Percentiles rank a stretch among this genome's conserved stretches.
phyloP scores from a whole-genome alignment of 2,888 invertebrate species.

The Eupithecia pulchellata region DNA sequence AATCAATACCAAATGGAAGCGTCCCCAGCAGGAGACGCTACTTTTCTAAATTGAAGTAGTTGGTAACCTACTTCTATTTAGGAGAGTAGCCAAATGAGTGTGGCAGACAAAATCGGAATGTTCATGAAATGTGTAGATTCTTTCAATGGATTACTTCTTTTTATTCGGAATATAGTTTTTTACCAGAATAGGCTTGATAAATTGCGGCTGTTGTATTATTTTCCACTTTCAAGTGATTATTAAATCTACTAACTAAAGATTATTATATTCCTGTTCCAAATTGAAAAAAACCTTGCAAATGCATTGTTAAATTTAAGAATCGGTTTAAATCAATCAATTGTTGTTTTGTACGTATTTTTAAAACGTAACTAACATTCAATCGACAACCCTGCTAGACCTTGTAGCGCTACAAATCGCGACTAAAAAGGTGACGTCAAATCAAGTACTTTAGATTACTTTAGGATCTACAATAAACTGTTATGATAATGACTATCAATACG shows the following conservation, averaged over 20 bases:
- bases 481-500: background rate
- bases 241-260: background rate
- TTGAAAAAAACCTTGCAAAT: background rate
- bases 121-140: background rate
- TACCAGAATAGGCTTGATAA: background rate
- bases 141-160: background rate
- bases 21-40: no score
- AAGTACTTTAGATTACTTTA: background rate
- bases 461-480: background rate
- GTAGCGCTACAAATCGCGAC: background rate
- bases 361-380: slow-evolving; percentile 5
- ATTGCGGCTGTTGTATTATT: background rate
- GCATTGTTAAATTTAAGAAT: background rate
- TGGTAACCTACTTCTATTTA: background rate
- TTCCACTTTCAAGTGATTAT: background rate
- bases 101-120: background rate
- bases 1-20: background rate
- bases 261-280: background rate
- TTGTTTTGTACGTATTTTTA: background rate
- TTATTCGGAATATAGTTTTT: background rate
- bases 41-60: no score
- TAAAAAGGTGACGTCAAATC: slow-evolving; percentile 7
- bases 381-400: slow-evolving; percentile 39
- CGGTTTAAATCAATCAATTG: background rate
- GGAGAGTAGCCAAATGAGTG: background rate